Percentiles rank a stretch among this genome's conserved stretches.
phyloP scores from a whole-genome alignment of 2,888 invertebrate species.

The Apamea crenata region DNA sequence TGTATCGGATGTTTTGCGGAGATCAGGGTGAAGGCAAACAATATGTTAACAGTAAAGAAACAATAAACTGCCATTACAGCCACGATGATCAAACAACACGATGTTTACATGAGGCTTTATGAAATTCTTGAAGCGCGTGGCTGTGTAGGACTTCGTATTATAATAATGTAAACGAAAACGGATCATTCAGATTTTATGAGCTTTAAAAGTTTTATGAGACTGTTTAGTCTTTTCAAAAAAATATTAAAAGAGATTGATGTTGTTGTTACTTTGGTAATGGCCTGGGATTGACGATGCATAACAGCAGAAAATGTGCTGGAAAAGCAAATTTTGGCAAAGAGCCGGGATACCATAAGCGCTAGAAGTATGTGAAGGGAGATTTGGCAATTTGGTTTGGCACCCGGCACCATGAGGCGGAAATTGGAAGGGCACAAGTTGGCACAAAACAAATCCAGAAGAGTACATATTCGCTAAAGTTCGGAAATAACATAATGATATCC shows the following conservation, averaged over 20 bases:
- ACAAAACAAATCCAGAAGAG: constrained; percentile 17
- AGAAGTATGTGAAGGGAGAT: constrained; percentile 23
- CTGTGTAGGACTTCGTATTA: constrained; percentile 23
- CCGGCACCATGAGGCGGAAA: constrained; percentile 14
- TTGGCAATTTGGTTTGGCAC: constrained; percentile 46
- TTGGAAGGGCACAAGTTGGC: constrained; percentile 31
- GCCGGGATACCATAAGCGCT: not conserved
- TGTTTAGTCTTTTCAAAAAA: constrained; percentile 17
- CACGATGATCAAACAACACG: constrained; percentile 37
- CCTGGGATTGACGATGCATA: not conserved
- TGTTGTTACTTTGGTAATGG: constrained; percentile 9
- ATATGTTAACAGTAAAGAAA: constrained; percentile 37
- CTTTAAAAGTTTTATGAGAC: constrained; percentile 29
- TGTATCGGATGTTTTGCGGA: constrained; percentile 22
- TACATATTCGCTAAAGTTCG: constrained; percentile 2
- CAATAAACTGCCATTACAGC: constrained; percentile 42
- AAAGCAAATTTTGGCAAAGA: constrained; percentile 29
- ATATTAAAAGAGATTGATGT: constrained; percentile 16
- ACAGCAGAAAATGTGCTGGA: constrained; percentile 14
- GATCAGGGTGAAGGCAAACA: constrained; percentile 33
- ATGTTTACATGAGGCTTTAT: constrained; percentile 39
- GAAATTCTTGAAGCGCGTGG: constrained; percentile 22
- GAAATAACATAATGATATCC: constrained; percentile 15
- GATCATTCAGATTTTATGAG: constrained; percentile 41
- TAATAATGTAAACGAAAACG: constrained; percentile 33